These are phyloP conservation scores for Epicampocera succincta DNA, from an alignment of 2,888 invertebrate species.

Conservation along the genomic window DNA sequence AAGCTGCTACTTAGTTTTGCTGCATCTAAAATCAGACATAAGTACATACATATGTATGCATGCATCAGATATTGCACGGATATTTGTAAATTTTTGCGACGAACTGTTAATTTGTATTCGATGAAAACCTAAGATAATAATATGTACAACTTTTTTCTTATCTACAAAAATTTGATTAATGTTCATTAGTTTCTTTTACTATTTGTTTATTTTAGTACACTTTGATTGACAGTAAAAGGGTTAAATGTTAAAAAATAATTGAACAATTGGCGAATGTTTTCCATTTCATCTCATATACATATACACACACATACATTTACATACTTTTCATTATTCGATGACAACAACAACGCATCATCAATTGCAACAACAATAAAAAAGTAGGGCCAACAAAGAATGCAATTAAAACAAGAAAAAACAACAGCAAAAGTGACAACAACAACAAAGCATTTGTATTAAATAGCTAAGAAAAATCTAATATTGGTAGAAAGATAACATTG, in stretches of 20 bases:
- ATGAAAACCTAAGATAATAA: no score
- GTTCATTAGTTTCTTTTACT: not conserved
- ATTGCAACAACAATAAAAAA: slow-evolving; percentile 5
- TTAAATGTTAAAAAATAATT: slow-evolving; percentile 30
- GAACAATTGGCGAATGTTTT: slow-evolving; percentile 26
- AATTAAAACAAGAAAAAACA: slow-evolving; percentile 4
- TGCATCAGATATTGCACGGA: no score
- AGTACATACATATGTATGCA: no score
- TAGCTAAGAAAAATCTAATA: slow-evolving; percentile 30
- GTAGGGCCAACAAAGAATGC: slow-evolving; percentile 34
- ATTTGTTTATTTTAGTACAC: not conserved
- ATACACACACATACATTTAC: not conserved
- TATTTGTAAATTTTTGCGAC: no score
- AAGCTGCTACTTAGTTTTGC: no score
- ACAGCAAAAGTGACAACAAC: slow-evolving; percentile 1
- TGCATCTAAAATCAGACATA: no score
- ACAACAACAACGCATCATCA: slow-evolving; percentile 5
- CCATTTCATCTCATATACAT: not conserved
- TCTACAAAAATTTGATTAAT: not conserved
- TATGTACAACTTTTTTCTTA: not conserved
- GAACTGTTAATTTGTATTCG: no score
- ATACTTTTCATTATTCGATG: not conserved
- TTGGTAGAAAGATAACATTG: slow-evolving; percentile 52
- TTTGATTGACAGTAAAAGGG: slow-evolving; percentile 40
- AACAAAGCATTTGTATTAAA: slow-evolving; percentile 29